A percentile compares a stretch with the other conserved stretches of the same genome.
Conservation (phyloP, 2,888 invertebrate genomes). For the Sialis lutaria region DNA sequence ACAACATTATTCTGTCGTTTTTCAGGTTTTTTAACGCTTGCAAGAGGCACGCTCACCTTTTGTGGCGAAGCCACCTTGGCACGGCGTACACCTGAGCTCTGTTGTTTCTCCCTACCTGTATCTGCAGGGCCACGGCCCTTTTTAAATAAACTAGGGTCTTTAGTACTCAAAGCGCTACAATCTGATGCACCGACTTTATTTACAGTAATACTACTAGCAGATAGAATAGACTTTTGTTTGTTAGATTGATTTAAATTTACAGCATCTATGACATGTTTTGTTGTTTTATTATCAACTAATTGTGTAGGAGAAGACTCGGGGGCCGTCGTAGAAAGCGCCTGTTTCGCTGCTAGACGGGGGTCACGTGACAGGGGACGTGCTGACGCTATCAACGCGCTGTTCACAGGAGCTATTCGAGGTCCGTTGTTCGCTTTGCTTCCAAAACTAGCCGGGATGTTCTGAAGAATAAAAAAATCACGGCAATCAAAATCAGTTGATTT, state of each 20-base stretch:
- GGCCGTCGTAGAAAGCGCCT: slow-evolving; percentile 11
- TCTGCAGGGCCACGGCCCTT: slow-evolving; percentile 10
- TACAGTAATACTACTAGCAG: slow-evolving; percentile 24
- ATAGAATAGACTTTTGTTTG: slow-evolving; percentile 7
- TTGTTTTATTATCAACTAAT: slow-evolving; percentile 19
- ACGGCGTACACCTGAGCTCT: not conserved
- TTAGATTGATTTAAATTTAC: slow-evolving; percentile 2
- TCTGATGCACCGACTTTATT: slow-evolving; percentile 23
- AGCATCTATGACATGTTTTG: slow-evolving; percentile 14
- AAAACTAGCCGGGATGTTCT: slow-evolving; percentile 17
- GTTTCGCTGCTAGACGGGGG: slow-evolving; percentile 20
- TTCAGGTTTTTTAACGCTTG: not conserved
- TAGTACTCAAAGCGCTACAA: slow-evolving; percentile 17
- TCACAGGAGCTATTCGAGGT: slow-evolving; percentile 35
- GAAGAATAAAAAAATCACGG: no score
- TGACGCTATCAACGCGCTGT: slow-evolving; percentile 21
- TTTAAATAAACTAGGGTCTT: slow-evolving; percentile 24
- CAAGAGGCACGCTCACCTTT: slow-evolving; percentile 7
- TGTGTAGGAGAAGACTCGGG: slow-evolving; percentile 3
- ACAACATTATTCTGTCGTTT: not conserved
- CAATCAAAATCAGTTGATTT: no score
- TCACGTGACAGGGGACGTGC: slow-evolving; percentile 21
- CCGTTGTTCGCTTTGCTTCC: slow-evolving; percentile 18
- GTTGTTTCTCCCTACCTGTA: not conserved
- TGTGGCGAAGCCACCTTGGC: slow-evolving; percentile 10